Conservation (phyloP, 2,888 invertebrate genomes). For the Drosophila merina region DNA sequence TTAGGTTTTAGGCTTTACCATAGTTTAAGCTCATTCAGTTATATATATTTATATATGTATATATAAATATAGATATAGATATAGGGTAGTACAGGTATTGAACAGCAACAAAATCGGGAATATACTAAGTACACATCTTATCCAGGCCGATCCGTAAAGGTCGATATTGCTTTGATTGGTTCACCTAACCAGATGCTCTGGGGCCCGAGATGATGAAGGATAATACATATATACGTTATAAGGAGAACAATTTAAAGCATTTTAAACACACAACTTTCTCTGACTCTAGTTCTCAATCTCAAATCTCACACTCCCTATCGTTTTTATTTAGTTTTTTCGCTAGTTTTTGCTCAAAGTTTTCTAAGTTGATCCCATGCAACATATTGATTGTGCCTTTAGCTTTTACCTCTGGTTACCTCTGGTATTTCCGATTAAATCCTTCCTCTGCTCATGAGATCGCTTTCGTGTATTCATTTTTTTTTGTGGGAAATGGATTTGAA, state of each 20-base stretch:
- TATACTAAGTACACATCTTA: constrained; percentile 63
- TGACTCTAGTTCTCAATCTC: constrained; percentile 9
- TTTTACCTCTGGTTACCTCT: constrained; percentile 28
- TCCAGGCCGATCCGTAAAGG: constrained; percentile 39
- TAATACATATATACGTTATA: constrained; percentile 8
- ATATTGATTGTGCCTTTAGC: constrained; percentile 74
- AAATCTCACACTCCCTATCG: constrained; percentile 14
- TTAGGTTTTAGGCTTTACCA: constrained; percentile 54
- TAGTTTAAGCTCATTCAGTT: constrained; percentile 73
- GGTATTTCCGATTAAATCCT: constrained; percentile 13
- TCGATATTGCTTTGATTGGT: constrained; percentile 60
- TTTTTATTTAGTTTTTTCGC: constrained; percentile 24
- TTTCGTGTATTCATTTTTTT: not conserved
- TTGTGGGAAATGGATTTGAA: constrained; percentile 14
- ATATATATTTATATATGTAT: constrained; percentile 44
- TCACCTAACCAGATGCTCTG: constrained; percentile 21
- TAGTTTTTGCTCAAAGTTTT: constrained; percentile 49
- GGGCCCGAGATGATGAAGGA: constrained; percentile 25
- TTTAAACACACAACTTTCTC: constrained; percentile 18
- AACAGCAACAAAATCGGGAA: constrained; percentile 43
- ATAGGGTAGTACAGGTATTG: constrained; percentile 33
- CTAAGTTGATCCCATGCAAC: constrained; percentile 79
- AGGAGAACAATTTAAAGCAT: constrained; percentile 22
- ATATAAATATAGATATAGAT: constrained; percentile 32
- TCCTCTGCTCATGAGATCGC: constrained; percentile 37